phyloP scores from a whole-genome alignment of 2,797 vertebrate species.

The Anomalospiza imberbis region DNA sequence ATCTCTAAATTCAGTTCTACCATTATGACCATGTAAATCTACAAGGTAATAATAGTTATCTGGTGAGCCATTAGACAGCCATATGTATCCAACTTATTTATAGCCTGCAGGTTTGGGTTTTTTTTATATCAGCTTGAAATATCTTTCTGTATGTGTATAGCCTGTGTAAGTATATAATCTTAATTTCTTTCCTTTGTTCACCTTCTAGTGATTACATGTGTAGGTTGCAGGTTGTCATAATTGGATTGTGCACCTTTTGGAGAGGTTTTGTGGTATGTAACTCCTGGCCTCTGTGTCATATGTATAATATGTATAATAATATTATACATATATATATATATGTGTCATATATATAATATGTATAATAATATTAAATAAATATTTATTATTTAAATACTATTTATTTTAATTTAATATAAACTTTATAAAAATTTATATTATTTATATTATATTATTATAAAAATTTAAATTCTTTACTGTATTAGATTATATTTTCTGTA shows the following conservation, averaged over 20 bases:
- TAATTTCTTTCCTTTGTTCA: background rate
- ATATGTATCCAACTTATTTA: conserved; percentile 1
- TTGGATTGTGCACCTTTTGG: background rate
- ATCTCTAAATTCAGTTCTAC: background rate
- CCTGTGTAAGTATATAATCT: background rate
- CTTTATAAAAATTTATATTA: too few species aligned
- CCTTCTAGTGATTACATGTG: background rate
- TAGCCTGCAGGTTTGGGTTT: background rate
- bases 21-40: background rate
- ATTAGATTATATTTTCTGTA: background rate
- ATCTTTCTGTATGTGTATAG: background rate
- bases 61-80: conserved; percentile 1
- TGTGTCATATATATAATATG: background rate
- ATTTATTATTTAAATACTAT: background rate
- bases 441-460: too few species aligned
- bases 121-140: conserved; percentile 5
- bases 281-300: background rate
- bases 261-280: background rate
- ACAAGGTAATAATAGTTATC: background rate
- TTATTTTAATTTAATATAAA: background rate
- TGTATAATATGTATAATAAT: too few species aligned
- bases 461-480: background rate
- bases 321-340: too few species aligned
- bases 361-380: background rate
- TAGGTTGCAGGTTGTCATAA: background rate